Evolutionary conservation across 2,797 vertebrate species (phyloP).

Genomic region (Leptodactylus fallax): DNA sequence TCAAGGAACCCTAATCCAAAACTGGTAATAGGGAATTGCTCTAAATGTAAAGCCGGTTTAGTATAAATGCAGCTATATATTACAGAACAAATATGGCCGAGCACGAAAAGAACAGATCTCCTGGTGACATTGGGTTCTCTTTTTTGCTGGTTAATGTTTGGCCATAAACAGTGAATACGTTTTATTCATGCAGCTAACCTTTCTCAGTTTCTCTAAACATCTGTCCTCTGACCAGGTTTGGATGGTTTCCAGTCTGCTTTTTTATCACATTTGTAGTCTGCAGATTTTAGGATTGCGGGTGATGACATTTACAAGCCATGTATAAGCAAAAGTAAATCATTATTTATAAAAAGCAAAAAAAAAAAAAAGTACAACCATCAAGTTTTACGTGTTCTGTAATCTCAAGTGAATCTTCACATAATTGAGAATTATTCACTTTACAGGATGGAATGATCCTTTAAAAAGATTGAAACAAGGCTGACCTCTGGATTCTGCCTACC

Average conservation of each 20-base stretch:
- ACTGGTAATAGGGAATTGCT: too few relatives aligned
- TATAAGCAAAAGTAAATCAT: background rate
- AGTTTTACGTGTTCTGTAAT: too few relatives aligned
- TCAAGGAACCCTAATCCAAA: too few relatives aligned
- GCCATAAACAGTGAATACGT: constrained; percentile 48
- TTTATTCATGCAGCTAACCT: constrained; percentile 61
- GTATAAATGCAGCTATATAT: too few relatives aligned
- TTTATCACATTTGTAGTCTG: constrained; percentile 25
- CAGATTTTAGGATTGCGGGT: background rate
- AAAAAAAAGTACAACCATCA: background rate
- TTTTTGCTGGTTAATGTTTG: constrained; percentile 21
- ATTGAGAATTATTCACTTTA: too few relatives aligned
- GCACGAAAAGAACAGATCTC: background rate
- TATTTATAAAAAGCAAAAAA: background rate
- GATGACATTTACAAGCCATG: constrained; percentile 3
- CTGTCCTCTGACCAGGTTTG: constrained; percentile 42
- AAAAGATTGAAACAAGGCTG: background rate
- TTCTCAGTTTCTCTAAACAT: constrained; percentile 62
- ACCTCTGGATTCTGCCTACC: background rate
- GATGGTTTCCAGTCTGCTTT: constrained; percentile 35
- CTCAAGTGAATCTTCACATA: too few relatives aligned
- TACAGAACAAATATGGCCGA: background rate
- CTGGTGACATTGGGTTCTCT: background rate
- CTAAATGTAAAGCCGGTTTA: too few relatives aligned
- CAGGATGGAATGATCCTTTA: too few relatives aligned